These are phyloP conservation scores for Limanda limanda DNA, from an alignment of 2,113 vertebrate species.

Conservation along the genomic window DNA sequence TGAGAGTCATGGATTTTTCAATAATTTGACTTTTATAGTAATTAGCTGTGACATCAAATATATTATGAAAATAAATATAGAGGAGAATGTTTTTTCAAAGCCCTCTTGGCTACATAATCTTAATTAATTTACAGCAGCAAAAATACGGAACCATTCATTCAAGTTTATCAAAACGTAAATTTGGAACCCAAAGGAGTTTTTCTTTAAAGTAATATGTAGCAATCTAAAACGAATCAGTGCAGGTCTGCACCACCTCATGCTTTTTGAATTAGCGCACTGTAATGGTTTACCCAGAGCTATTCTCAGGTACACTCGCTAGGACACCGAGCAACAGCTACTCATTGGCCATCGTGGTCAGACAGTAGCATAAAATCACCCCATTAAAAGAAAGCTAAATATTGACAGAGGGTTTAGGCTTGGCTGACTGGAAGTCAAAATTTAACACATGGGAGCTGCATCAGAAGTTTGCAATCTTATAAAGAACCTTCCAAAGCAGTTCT, in stretches of 20 bases:
- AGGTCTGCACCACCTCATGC: background rate
- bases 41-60: background rate
- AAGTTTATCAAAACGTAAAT: background rate
- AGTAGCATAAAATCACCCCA: conserved; percentile 74
- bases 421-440: conserved; percentile 73
- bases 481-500: conserved; percentile 23
- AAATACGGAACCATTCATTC: background rate
- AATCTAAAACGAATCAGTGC: background rate
- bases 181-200: background rate
- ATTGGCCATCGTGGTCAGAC: conserved; percentile 69
- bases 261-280: conserved; percentile 8
- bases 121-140: background rate
- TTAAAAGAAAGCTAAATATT: conserved; percentile 81
- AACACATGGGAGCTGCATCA: conserved; percentile 51
- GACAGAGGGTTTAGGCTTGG: conserved; percentile 73
- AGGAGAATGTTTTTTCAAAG: background rate
- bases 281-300: conserved; percentile 41
- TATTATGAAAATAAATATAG: background rate
- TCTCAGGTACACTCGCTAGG: conserved; percentile 49
- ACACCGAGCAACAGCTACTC: conserved; percentile 57
- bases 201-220: background rate
- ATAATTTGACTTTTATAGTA: background rate
- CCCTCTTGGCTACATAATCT: no score
- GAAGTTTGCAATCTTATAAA: conserved; percentile 32
- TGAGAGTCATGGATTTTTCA: background rate